Evolutionary conservation across 2,888 invertebrate genomes (phyloP).

Genomic region (Leucophora obtusa): DNA sequence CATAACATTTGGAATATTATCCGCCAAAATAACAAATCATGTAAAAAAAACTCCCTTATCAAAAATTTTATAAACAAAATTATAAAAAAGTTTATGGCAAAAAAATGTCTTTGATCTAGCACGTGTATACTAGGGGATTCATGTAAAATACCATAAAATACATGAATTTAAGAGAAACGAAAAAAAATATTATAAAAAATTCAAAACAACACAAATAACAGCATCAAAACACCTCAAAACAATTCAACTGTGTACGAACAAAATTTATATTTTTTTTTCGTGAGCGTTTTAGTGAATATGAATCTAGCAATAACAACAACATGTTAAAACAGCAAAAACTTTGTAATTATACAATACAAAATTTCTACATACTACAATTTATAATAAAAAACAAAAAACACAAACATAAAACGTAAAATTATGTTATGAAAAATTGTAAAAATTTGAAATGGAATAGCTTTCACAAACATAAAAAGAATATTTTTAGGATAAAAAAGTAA

Average conservation of each 20-base stretch:
- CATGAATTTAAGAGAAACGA: neutral
- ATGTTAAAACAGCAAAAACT: neutral
- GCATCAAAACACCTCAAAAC: conserved; percentile 21
- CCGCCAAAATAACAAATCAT: neutral
- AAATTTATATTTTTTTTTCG: neutral
- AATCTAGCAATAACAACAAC: neutral
- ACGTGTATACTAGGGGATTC: conserved; percentile 26
- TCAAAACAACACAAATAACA: neutral
- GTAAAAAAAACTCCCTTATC: conserved; percentile 1
- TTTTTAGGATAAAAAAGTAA: neutral
- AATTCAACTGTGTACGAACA: conserved; percentile 4
- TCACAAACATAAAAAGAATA: neutral
- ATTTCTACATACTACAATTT: neutral
- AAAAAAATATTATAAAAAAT: conserved; percentile 18
- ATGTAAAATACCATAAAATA: conserved; percentile 33
- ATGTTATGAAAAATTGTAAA: neutral
- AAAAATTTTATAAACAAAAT: neutral
- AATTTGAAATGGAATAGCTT: neutral
- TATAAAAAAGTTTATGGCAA: conserved; percentile 35
- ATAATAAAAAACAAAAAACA: neutral
- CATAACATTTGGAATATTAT: neutral
- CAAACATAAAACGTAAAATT: neutral
- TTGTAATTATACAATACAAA: conserved; percentile 23
- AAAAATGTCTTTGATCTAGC: conserved; percentile 59
- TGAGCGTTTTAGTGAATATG: conserved; percentile 9